These are phyloP conservation scores for Phacellophora camtschatica DNA, from an alignment of 30 jellyfish, hydroid and myxozoan genomes.

Conservation along the genomic window DNA sequence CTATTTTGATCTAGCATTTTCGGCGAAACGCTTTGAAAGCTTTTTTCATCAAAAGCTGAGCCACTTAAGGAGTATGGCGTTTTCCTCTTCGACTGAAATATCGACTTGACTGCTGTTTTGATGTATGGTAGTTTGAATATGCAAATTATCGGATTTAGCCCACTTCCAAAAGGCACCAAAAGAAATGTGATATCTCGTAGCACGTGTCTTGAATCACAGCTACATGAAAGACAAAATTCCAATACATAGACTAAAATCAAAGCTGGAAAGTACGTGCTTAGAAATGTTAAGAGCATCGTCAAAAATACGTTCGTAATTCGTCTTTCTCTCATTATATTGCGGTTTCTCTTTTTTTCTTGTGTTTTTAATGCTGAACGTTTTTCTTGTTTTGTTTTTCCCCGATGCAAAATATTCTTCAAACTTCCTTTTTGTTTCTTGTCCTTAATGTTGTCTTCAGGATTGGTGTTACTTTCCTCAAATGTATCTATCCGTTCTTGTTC, in stretches of 20 bases:
- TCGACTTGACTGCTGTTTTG: slow-evolving; percentile 4
- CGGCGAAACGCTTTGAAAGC: too few relatives aligned
- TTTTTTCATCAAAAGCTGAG: not conserved
- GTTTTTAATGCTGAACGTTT: too few relatives aligned
- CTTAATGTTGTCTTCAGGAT: too few relatives aligned
- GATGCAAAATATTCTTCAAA: too few relatives aligned
- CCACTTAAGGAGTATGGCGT: not conserved
- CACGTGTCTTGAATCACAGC: slow-evolving; percentile 45
- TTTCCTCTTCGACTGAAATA: not conserved
- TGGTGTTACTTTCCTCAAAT: too few relatives aligned
- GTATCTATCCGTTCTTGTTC: too few relatives aligned
- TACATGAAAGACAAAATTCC: slow-evolving; percentile 49
- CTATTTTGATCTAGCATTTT: too few relatives aligned
- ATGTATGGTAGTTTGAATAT: slow-evolving; percentile 30
- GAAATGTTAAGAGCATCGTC: slow-evolving; percentile 30
- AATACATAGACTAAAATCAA: slow-evolving; percentile 31
- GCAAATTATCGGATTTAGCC: slow-evolving; percentile 61
- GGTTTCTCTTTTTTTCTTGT: not conserved
- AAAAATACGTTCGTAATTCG: slow-evolving; percentile 55
- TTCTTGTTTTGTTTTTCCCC: too few relatives aligned
- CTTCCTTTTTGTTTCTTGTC: too few relatives aligned
- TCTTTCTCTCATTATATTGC: slow-evolving; percentile 6
- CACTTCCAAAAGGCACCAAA: slow-evolving; percentile 45
- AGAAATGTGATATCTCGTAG: slow-evolving; percentile 53
- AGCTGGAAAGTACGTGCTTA: slow-evolving; percentile 56